Evolutionary conservation across 2,797 vertebrate species (phyloP).

Genomic region (Cuniculus paca): DNA sequence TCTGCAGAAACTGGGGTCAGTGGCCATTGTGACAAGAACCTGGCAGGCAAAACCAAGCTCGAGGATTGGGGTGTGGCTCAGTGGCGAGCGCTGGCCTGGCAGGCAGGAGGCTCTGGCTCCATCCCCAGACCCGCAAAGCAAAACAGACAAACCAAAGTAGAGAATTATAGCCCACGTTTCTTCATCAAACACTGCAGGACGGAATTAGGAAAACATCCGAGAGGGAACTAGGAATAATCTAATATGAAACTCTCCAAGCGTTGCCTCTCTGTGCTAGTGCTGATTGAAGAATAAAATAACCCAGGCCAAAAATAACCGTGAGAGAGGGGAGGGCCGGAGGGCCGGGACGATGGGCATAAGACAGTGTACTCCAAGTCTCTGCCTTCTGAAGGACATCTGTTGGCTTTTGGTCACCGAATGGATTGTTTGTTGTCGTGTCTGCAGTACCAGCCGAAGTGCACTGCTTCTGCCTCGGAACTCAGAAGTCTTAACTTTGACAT

Average conservation of each 20-base stretch:
- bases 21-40: not conserved
- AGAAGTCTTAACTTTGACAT: not conserved
- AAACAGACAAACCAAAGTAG: not conserved
- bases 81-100: not conserved
- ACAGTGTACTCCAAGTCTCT: not conserved
- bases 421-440: too few species aligned
- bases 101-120: not conserved
- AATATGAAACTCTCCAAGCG: not conserved
- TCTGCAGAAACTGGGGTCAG: not conserved
- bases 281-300: not conserved
- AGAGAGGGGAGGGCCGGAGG: not conserved
- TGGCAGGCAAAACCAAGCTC: not conserved
- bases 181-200: not conserved
- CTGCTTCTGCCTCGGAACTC: not conserved
- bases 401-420: not conserved
- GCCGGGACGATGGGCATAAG: not conserved
- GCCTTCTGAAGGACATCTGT: not conserved
- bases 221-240: not conserved
- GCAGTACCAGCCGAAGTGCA: accelerated
- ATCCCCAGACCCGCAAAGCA: not conserved
- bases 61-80: too few species aligned
- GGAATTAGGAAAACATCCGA: not conserved
- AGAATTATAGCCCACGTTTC: not conserved
- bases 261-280: not conserved
- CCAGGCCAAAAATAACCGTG: not conserved